Evolutionary conservation across 2,797 vertebrate genomes (phyloP), one percentile per base, ranked within the genome.

Genomic region (Numenius phaeopus): DNA sequence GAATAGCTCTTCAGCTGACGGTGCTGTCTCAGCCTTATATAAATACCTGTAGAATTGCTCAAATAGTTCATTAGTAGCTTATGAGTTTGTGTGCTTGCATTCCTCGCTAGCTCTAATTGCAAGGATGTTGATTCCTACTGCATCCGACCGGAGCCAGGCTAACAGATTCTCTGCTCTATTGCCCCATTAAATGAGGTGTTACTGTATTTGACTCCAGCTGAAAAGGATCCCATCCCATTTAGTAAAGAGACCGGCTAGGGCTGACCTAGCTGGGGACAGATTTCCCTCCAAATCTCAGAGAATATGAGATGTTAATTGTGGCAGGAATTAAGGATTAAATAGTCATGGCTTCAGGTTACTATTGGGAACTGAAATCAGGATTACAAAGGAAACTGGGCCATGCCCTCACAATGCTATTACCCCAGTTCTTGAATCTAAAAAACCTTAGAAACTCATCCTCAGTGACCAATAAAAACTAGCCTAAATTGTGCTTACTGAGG

Each of bases 391-490:
- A 98, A 97, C 88, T 96, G 97, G 97, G 96, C 93, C 97, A 98
- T 97, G 97, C 94, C 96, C 97, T 98, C 91, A 76, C 97, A 97
- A 97, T 97, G 97, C 96, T 98, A 97, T 98, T 98, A 97, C 94
- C 97, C 97, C 96, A 98, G 90, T 98, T 98, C 96, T 83, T 49
- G 95, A 92, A 89, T 95, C 95, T 97, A 96, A 94, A 93, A 94
- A 94, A 90, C 91, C 96, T 97, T 87, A 92, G 96, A 97, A 97
- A 97, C 96, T 97, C 96, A 95, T 97, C 97, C 97, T 97, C 6
- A 5, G 97, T 97, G 96, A 92, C 96, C 96, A 97, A 97, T 98
- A 97, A 97, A 98, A 97, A 91, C 72, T 16, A 89, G 90, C 47
- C 93, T 93, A 95, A 94, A 89, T 71, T 95, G 94, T 95, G 92